Evolutionary conservation across 2,113 vertebrate genomes (phyloP).

Genomic region (Oceanodroma tethys): DNA sequence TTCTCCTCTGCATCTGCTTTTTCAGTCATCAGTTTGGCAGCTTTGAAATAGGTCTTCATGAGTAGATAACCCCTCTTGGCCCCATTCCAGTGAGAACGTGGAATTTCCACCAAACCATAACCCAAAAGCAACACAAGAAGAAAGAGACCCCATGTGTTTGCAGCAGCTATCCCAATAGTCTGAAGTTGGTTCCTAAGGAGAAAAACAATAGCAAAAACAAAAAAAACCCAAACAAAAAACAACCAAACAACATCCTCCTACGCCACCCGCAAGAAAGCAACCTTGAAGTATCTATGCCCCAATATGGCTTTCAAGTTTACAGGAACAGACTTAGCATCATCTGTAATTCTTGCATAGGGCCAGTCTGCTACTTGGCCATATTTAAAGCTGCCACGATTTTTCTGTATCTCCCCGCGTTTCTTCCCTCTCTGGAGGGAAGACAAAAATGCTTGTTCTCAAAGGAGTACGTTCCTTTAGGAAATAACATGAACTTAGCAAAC

Average conservation of each 20-base stretch:
- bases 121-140: slow-evolving; percentile 91
- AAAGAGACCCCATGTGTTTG: slow-evolving; percentile 95
- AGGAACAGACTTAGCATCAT: not conserved
- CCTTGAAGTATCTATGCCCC: not conserved
- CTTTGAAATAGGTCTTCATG: slow-evolving; percentile 91
- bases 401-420: not conserved
- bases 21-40: slow-evolving; percentile 88
- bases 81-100: slow-evolving; percentile 89
- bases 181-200: slow-evolving; percentile 83
- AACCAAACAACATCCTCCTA: not conserved
- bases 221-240: not conserved
- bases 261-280: not conserved
- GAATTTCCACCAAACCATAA: slow-evolving; percentile 93
- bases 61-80: slow-evolving; percentile 83
- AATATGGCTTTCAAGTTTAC: not conserved
- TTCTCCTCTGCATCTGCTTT: slow-evolving; percentile 89
- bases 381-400: not conserved
- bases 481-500: not conserved
- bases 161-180: slow-evolving; percentile 90
- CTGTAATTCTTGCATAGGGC: not conserved
- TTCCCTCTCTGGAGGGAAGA: not conserved
- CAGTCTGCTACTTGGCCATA: not conserved
- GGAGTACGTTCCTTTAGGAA: not conserved
- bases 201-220: not conserved
- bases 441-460: not conserved